Percentiles rank a stretch among this genome's conserved stretches.
Conservation (phyloP, 2,888 invertebrate species). For the Tyria jacobaeae region DNA sequence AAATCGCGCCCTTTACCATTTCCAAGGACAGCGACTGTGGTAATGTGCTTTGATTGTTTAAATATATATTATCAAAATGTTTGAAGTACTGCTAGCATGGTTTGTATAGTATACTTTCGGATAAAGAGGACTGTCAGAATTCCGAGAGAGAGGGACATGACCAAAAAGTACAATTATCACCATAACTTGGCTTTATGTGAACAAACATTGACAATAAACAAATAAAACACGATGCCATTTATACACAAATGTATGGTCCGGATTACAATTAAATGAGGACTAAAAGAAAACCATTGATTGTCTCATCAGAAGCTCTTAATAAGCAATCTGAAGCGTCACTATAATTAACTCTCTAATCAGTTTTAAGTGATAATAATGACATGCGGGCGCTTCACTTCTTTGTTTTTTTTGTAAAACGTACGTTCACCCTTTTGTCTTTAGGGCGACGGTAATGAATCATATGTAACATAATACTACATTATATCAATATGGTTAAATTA, state of each 20-base stretch:
- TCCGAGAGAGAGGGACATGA: too few relatives aligned
- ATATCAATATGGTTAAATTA: conserved; percentile 2
- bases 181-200: too few relatives aligned
- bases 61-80: too few relatives aligned
- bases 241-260: neutral
- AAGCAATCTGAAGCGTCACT: conserved; percentile 80
- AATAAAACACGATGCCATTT: neutral
- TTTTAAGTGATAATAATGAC: conserved; percentile 83
- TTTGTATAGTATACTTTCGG: too few relatives aligned
- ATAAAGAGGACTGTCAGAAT: too few relatives aligned
- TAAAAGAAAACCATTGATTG: conserved; percentile 62
- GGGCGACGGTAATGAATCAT: conserved; percentile 36
- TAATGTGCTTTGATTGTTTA: too few relatives aligned
- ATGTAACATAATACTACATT: conserved; percentile 14
- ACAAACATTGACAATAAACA: too few relatives aligned
- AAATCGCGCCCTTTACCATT: too few relatives aligned
- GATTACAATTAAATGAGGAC: conserved; percentile 37
- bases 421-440: conserved; percentile 72
- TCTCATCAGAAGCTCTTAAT: conserved; percentile 70
- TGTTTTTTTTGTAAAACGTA: conserved; percentile 67
- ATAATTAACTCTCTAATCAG: conserved; percentile 81
- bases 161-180: too few relatives aligned
- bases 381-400: conserved; percentile 77
- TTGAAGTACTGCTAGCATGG: too few relatives aligned
- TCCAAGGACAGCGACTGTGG: too few relatives aligned